phyloP scores from a whole-genome alignment of 1,140 invertebrate species.

The Mactra quadrangularis region DNA sequence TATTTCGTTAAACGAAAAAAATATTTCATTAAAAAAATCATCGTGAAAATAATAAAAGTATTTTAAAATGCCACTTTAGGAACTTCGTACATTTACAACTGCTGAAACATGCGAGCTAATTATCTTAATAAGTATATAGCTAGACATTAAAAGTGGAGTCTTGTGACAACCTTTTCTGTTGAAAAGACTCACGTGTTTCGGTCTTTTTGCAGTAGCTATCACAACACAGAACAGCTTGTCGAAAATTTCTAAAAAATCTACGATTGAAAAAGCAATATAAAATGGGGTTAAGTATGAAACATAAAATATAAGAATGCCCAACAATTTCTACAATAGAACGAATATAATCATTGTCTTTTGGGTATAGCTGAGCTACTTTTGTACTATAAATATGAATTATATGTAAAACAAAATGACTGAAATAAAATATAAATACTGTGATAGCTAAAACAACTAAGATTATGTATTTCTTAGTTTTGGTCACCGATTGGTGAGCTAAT shows the following conservation, averaged over 20 bases:
- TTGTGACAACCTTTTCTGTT: too few species aligned
- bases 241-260: constrained; percentile 28
- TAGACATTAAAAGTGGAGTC: too few species aligned
- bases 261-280: constrained; percentile 36
- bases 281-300: constrained; percentile 38
- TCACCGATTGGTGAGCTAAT: neutral
- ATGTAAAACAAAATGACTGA: constrained; percentile 35
- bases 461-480: neutral
- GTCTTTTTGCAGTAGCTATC: neutral
- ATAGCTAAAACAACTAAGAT: constrained; percentile 16
- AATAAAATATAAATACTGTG: constrained; percentile 38
- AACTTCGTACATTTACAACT: too few species aligned
- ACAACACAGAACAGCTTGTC: neutral
- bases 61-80: too few species aligned
- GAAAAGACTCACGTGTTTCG: neutral
- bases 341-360: neutral
- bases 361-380: neutral
- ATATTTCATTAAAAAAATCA: too few species aligned
- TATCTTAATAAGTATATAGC: too few species aligned
- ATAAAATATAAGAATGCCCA: constrained; percentile 18
- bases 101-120: too few species aligned
- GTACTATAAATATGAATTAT: constrained; percentile 2
- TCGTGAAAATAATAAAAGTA: too few species aligned
- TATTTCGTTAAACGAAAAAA: too few species aligned
- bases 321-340: neutral